Percentiles rank a stretch among this genome's conserved stretches.
These are phyloP conservation scores for Trachythela sp. DNA, from an alignment of 64 coral and sea anemone genomes.

Conservation along the genomic window DNA sequence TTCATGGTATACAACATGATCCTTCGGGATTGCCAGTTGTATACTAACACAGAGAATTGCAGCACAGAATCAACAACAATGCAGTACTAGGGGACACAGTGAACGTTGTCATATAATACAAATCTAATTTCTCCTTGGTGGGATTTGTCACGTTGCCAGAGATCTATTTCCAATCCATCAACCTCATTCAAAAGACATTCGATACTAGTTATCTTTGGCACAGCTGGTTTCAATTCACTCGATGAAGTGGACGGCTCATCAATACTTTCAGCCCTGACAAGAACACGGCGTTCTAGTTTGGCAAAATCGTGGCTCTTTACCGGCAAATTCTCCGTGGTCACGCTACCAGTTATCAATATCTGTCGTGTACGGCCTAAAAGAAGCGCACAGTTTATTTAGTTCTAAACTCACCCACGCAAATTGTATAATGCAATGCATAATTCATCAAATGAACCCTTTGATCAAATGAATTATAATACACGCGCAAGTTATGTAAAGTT, in stretches of 20 bases:
- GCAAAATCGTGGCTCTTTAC: not conserved
- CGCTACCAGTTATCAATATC: no score
- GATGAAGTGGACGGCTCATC: not conserved
- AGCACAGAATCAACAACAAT: not conserved
- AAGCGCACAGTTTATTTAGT: no score
- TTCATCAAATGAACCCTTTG: not conserved
- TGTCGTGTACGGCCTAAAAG: no score
- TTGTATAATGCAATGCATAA: not conserved
- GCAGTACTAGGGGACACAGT: not conserved
- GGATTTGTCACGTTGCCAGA: not conserved
- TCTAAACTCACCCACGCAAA: not conserved
- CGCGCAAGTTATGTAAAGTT: not conserved
- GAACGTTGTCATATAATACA: not conserved
- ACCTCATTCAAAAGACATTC: no score
- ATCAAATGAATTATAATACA: not conserved
- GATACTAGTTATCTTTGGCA: not conserved
- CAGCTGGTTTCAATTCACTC: not conserved
- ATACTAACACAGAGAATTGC: not conserved
- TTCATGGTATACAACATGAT: not conserved
- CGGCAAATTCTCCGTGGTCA: no score
- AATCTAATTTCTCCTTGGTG: not conserved
- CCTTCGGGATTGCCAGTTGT: not conserved
- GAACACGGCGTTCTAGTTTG: not conserved
- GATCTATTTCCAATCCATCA: not conserved
- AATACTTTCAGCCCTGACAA: not conserved